Conservation (phyloP, 2,797 vertebrate species). For the Gouania willdenowi region DNA sequence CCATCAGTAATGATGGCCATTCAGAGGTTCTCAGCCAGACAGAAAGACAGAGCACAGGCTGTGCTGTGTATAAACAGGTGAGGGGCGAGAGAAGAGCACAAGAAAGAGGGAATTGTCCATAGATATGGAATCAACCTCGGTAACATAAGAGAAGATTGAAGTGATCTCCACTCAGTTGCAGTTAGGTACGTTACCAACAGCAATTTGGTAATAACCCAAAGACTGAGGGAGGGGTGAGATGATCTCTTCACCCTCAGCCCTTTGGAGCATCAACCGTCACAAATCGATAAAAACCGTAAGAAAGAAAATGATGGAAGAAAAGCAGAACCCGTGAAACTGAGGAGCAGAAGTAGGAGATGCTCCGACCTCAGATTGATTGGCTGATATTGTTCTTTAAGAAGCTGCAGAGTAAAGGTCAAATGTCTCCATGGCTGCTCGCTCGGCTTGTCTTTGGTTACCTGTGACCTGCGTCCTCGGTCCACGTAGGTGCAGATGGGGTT, state of each 20-base stretch:
- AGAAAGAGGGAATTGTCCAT: slow-evolving; percentile 14
- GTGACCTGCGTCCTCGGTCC: slow-evolving; percentile 92
- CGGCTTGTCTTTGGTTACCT: slow-evolving; percentile 80
- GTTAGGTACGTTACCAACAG: slow-evolving; percentile 20
- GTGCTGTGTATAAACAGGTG: slow-evolving; percentile 52
- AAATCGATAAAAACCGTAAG: slow-evolving; percentile 50
- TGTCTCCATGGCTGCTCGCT: slow-evolving; percentile 35
- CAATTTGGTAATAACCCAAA: slow-evolving; percentile 39
- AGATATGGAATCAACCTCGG: slow-evolving; percentile 33
- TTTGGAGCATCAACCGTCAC: slow-evolving; percentile 32
- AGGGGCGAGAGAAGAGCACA: slow-evolving; percentile 3
- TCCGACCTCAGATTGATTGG: slow-evolving; percentile 40
- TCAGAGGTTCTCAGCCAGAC: slow-evolving; percentile 57
- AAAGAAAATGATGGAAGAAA: slow-evolving; percentile 41
- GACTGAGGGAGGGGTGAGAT: slow-evolving; percentile 11
- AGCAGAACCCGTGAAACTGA: slow-evolving; percentile 27
- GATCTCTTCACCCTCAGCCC: slow-evolving; percentile 17
- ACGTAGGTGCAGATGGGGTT: slow-evolving; percentile 96
- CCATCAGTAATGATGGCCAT: slow-evolving; percentile 70
- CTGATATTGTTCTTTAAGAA: slow-evolving; percentile 33
- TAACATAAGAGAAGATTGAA: slow-evolving; percentile 18
- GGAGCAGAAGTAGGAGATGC: slow-evolving; percentile 17
- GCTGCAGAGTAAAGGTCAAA: slow-evolving; percentile 37
- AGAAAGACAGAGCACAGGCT: slow-evolving; percentile 47
- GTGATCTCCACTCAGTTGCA: slow-evolving; percentile 9